Evolutionary conservation across 2,888 invertebrate species (phyloP), one percentile per base, ranked within the genome.

Genomic region (Sarcophaga carnaria): DNA sequence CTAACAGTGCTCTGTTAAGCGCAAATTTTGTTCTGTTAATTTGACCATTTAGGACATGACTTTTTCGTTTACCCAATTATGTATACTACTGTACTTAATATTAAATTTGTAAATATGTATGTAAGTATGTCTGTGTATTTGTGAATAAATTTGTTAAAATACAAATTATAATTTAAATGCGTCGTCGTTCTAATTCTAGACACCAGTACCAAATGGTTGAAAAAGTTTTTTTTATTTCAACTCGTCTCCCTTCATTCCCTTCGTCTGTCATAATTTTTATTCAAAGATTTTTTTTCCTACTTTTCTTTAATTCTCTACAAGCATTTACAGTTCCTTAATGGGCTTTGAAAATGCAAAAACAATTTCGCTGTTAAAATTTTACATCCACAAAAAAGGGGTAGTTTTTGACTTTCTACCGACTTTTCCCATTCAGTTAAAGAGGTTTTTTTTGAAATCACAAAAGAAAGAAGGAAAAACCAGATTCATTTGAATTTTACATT

Each of bases 111-210:
- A 49, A 4, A 1, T 49, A 11, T 2, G 49, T 14, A 14, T 2
- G 37, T 37, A 37, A 8, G 14, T 80, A 17, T 27, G 3, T 64
- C 10, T 45, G 10, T 37, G 54, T 59, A 17, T 60, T 20, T n/a
- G 60, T 54, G 54, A 66, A 66, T 67, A 14, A 59, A 64, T 77
- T 77, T 60, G 54, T 54, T 14, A 22, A 67, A 77, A 67, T 45
- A 69, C 20, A 12, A 66, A 76, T 77, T 60, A 77, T 77, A 77
- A 60, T 77, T 77, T 45, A 59, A 69, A 77, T 77, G 77, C 77
- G 77, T 77, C 67, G 59, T 77, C 67, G 60, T 77, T 77, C 67
- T 69, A 77, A 76, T 76, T 77, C 45, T 60, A 60, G 77, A 67
- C 67, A 77, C 77, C 77, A 77, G 37, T 69, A 60, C 45, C 67